Conservation (phyloP, 2,797 vertebrate species). For the Remorina albescens region DNA sequence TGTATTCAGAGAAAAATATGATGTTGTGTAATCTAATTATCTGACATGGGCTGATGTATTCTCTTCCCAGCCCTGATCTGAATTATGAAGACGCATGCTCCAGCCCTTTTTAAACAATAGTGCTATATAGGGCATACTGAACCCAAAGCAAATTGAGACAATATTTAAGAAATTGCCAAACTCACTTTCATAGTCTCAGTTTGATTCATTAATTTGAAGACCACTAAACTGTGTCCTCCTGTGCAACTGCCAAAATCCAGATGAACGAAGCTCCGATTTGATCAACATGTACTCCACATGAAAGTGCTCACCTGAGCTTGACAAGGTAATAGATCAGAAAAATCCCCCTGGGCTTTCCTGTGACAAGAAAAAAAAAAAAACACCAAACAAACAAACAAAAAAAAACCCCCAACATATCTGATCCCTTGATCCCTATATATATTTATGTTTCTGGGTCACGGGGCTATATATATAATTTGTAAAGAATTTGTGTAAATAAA, state of each 20-base stretch:
- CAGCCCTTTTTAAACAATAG: background rate
- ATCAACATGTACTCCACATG: slow-evolving; percentile 6
- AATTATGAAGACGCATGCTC: slow-evolving; percentile 2
- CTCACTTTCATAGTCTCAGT: background rate
- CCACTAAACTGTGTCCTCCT: background rate
- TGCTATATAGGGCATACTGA: background rate
- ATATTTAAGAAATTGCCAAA: background rate
- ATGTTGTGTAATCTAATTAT: slow-evolving; percentile 40
- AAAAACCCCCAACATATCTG: too few species aligned
- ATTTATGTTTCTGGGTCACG: too few species aligned
- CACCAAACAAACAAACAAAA: too few species aligned
- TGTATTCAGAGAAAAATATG: slow-evolving; percentile 28
- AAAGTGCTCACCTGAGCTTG: background rate
- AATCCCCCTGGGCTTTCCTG: too few species aligned
- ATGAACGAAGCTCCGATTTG: background rate
- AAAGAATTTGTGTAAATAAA: background rate
- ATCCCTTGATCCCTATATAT: too few species aligned
- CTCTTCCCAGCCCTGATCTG: background rate
- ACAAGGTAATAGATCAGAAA: too few species aligned
- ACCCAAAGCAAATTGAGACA: background rate
- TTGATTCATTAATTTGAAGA: background rate
- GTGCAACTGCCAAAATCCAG: background rate
- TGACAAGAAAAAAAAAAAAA: too few species aligned
- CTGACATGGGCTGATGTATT: background rate
- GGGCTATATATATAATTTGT: too few species aligned